Evolutionary conservation across 2,113 vertebrate species (phyloP).

Genomic region (Aphyosemion australe): DNA sequence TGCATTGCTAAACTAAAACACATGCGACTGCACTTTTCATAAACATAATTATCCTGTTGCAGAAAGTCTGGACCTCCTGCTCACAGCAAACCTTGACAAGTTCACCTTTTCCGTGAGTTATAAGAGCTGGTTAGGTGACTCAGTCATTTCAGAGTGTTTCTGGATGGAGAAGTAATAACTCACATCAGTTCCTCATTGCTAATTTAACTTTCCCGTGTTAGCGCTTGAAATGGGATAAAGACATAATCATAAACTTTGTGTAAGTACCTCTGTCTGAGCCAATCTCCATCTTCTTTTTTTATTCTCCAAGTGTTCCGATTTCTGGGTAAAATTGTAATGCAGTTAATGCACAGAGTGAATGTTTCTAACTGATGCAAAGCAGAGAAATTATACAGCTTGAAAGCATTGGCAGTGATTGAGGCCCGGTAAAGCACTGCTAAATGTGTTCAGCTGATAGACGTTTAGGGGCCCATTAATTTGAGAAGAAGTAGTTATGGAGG

Average conservation of each 20-base stretch:
- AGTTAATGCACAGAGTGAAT: constrained; percentile 62
- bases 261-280: constrained; percentile 51
- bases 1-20: constrained; percentile 5
- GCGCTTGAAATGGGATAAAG: constrained; percentile 53
- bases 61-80: constrained; percentile 8
- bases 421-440: constrained; percentile 67
- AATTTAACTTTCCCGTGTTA: constrained; percentile 36
- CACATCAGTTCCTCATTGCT: constrained; percentile 44
- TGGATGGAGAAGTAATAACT: constrained; percentile 32
- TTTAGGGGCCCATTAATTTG: constrained; percentile 72
- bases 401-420: constrained; percentile 69
- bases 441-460: constrained; percentile 68
- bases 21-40: constrained; percentile 15
- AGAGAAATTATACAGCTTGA: constrained; percentile 65
- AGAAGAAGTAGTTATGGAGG: constrained; percentile 64
- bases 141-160: constrained; percentile 12
- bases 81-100: neutral
- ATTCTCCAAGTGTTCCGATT: constrained; percentile 29
- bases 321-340: constrained; percentile 51
- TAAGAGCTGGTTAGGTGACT: constrained; percentile 12
- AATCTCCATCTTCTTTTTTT: constrained; percentile 27
- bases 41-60: constrained; percentile 25
- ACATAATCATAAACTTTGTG: constrained; percentile 60
- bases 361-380: constrained; percentile 67
- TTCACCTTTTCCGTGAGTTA: constrained; percentile 23